Evolutionary conservation across 2,888 invertebrate genomes (phyloP), one percentile per base, ranked within the genome.

Genomic region (Agonopterix heracliana): DNA sequence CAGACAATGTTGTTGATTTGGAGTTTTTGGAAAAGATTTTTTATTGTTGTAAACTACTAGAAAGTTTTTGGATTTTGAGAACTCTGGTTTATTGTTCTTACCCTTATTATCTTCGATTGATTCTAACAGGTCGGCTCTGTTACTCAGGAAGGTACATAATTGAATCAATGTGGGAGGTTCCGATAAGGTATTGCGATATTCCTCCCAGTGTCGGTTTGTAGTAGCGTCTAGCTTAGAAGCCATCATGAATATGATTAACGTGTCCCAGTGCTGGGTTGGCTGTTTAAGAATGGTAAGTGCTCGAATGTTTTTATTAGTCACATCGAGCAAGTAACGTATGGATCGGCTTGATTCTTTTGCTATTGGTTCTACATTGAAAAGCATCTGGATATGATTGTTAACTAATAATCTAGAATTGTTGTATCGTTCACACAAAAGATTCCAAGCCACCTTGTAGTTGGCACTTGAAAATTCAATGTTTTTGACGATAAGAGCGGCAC

Each of bases 401-500:
- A 45, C 34, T 1, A 49, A 12, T 13, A 42, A 17, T 8, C 43
- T 17, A 8, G 10, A 42, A 12, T 49, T 49, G 41, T 48, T 42
- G 11, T 48, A 48, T 12, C 48, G 14, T 26, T 38, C 26, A 9
- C 44, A 26, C n/a, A 48, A n/a, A 9, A 41, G 12, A 9, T 26
- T 9, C 48, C 48, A 48, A 2, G 48, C 48, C 2, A 38, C 40
- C n/a, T n/a, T 36, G 40, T 48, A 48, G n/a, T 44, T 48, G 4
- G 26, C 9, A 3, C 38, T 11, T 8, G 44, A 44, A 11, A 48
- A 36, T 34, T 48, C 44, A 5, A 48, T 13, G 5, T 10, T 8
- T 4, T n/a, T n/a, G 8, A 48, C 38, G 7, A 48, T n/a, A 7
- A 12, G 17, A 10, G 38, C 38, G 2, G 48, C 44, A 4, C 26